Evolutionary conservation across 2,797 vertebrate species (phyloP), one percentile per base, ranked within the genome.

Genomic region (Bradypus variegatus): DNA sequence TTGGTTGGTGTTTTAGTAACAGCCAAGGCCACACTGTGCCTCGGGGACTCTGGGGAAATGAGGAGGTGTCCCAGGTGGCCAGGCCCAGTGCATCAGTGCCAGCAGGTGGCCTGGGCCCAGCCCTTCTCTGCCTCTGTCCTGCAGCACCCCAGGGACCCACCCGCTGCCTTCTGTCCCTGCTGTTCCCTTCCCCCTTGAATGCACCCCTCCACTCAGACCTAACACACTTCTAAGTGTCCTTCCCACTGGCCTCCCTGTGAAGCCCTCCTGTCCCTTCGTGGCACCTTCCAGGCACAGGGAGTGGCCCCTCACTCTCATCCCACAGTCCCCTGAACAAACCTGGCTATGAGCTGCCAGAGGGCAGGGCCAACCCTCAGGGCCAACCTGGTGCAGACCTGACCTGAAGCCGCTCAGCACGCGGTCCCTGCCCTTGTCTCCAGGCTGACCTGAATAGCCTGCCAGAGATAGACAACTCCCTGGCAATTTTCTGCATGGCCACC

Each of bases 401-500:
- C 29, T 48, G 16, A 13, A 13, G 31, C 48, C 25, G n/a, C 64
- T 16, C 2, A 0, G 50, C 23, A n/a, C 58, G n/a, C 2, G 55
- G 27, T 38, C 82, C 82, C 85, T 45, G 76, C 65, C 60, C 41
- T 88, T 85, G 33, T 93, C 0, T 83, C 18, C 88, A 99, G 99
- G 97, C 98, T 0, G 99, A 99, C 96, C 97, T 99, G 95, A 96
- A 97, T 67, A 98, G 98, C 87, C 97, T 99, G 84, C 95, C 98
- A 0, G 98, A 99, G 97, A 99, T 99, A 0, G 95, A 98, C 55
- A 99, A 99, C 95, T 98, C 99, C 5, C 97, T 99, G 75, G 98
- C 98, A 0, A 98, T 99, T 88, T 99, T 99, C 97, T 99, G 99
- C 96, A 98, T 99, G 99, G 99, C 99, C 93, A 99, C 99, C 0